These are phyloP conservation scores for Rousettus madagascariensis DNA, from an alignment of 2,797 vertebrate genomes.

Conservation along the genomic window DNA sequence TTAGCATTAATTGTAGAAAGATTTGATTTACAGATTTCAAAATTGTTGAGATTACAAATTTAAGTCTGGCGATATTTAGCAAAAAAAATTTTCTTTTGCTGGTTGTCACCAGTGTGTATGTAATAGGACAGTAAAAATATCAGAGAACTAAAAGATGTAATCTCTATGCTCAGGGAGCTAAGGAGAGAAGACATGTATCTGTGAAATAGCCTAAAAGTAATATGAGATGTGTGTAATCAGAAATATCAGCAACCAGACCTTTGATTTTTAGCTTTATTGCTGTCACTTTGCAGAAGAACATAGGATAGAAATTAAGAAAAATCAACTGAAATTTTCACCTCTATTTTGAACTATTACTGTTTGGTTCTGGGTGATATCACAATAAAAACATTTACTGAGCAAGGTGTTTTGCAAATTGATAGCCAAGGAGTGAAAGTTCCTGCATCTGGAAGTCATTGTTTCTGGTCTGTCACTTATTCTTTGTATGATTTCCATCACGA, in stretches of 20 bases:
- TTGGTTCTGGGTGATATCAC: slow-evolving; percentile 30
- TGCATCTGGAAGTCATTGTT: background rate
- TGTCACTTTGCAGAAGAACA: background rate
- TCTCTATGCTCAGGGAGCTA: background rate
- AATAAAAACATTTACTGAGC: slow-evolving; percentile 17
- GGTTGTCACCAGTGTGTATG: background rate
- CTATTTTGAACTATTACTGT: background rate
- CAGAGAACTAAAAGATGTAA: background rate
- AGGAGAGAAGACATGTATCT: background rate
- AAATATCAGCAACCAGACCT: background rate
- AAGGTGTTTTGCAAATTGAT: background rate
- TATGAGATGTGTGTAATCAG: background rate
- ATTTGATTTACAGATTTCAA: background rate
- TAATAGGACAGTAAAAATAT: background rate
- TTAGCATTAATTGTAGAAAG: slow-evolving; percentile 21
- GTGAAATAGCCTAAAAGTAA: background rate
- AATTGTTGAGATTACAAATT: slow-evolving; percentile 15
- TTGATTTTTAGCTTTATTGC: background rate
- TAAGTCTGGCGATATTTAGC: background rate
- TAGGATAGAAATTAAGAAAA: background rate
- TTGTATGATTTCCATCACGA: background rate
- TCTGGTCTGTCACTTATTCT: background rate
- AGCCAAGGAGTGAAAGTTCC: background rate
- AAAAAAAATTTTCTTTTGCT: background rate
- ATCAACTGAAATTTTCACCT: slow-evolving; percentile 7